Evolutionary conservation across 2,888 invertebrate genomes (phyloP).

Genomic region (Aporophyla nigra): DNA sequence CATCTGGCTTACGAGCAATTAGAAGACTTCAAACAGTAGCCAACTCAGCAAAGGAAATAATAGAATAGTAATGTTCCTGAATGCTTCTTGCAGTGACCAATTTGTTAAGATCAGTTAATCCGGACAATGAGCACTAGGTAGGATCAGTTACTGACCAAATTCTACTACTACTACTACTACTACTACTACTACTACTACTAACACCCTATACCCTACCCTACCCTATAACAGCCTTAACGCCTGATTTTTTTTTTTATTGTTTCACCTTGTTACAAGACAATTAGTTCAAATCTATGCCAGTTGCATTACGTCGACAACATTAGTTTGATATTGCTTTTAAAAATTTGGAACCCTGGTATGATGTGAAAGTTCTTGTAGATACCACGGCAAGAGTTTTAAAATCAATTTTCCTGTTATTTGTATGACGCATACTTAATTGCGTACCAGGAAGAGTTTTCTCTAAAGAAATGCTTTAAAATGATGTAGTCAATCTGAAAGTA

Average conservation of each 20-base stretch:
- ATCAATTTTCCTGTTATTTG: neutral
- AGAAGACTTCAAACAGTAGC: slow-evolving; percentile 4
- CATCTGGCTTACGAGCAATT: slow-evolving; percentile 14
- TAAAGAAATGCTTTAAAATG: neutral
- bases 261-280: too few relatives aligned
- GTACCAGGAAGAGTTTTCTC: neutral
- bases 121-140: too few relatives aligned
- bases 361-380: neutral
- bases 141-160: too few relatives aligned
- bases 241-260: too few relatives aligned
- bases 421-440: neutral
- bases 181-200: too few relatives aligned
- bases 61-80: neutral
- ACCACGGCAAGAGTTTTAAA: neutral
- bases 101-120: neutral
- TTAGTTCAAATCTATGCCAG: neutral
- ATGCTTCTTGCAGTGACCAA: neutral
- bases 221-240: too few relatives aligned
- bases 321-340: neutral
- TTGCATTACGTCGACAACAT: neutral
- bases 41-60: neutral
- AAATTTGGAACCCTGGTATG: neutral
- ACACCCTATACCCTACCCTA: too few relatives aligned
- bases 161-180: too few relatives aligned
- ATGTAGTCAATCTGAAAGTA: neutral